phyloP scores from a whole-genome alignment of 2,888 invertebrate genomes.

The Epicampocera succincta region DNA sequence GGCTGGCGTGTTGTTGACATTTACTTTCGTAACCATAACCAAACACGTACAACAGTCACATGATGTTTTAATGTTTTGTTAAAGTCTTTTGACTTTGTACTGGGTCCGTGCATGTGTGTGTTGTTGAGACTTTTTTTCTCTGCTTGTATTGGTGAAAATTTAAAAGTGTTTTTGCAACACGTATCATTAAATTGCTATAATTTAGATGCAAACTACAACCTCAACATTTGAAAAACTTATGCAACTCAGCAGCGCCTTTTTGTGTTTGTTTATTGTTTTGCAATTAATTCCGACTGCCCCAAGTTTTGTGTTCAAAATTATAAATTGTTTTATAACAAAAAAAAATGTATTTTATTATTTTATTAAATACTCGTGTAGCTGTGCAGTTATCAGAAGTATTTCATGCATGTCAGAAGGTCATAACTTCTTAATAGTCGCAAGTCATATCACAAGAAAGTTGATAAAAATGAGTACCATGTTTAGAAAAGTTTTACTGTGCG shows the following conservation, averaged over 20 bases:
- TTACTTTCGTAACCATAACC: constrained; percentile 62
- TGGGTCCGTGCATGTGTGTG: not conserved
- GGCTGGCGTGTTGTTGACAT: constrained; percentile 65
- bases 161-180: constrained; percentile 28
- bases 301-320: not conserved
- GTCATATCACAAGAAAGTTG: constrained; percentile 3
- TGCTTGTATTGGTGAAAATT: constrained; percentile 28
- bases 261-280: constrained; percentile 36
- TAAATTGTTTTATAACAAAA: constrained; percentile 4
- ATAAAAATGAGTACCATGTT: constrained; percentile 16
- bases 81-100: constrained; percentile 31
- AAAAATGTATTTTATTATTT: not conserved
- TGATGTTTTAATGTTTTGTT: constrained; percentile 20
- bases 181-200: constrained; percentile 31
- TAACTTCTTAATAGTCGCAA: constrained; percentile 48
- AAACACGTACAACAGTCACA: constrained; percentile 47
- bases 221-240: constrained; percentile 22
- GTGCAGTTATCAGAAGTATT: not conserved
- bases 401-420: constrained; percentile 51
- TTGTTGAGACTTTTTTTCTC: constrained; percentile 7
- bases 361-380: not conserved
- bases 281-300: constrained; percentile 8
- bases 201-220: constrained; percentile 14
- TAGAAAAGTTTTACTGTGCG: not conserved
- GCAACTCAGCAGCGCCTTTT: constrained; percentile 3